Base-by-base conservation (phyloP, 2,888 invertebrate species). In the Eristalinus sepulchralis region DNA sequence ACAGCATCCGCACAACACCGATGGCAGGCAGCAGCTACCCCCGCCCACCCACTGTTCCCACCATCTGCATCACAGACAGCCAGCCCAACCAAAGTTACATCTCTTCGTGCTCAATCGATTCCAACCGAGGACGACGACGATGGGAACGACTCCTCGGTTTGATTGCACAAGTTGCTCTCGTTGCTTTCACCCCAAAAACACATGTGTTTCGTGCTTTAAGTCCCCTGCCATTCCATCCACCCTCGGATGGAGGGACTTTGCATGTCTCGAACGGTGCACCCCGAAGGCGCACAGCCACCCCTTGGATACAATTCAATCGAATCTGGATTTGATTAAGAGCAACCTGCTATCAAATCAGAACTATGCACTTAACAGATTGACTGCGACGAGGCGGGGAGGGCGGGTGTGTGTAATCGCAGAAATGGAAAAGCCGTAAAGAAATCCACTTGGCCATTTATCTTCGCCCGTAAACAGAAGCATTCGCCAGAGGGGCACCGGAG, bases 291-390 rank as follows among this genome's bases (percentile, higher is more conserved):
- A 0, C 17, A n/a, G 8, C n/a, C 59, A 33, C 13, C 55, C 60
- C 36, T 34, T 27, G 53, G 39, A 80, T 75, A 83, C 75, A 80
- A 81, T 71, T 70, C 71, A 83, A 79, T 84, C 60, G 77, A 71
- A 75, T 66, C 10, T 62, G 79, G 83, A 86, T 86, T 86, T 86
- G 83, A 86, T 86, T 86, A 86, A 83, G 83, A 75, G 70, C 66
- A 70, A 82, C 72, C 72, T 63, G 66, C 78, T 83, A 75, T 86
- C 83, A 86, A 86, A 86, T 86, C 83, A 86, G 75, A 83, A 83
- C 75, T 83, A 78, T 86, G 83, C 86, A 86, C 86, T 86, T 86
- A 83, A 79, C 86, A 86, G 86, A 86, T 86, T 86, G 86, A 68
- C 70, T 77, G 63, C 63, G 72, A 82, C 67, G 34, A 11, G 22